These are phyloP conservation scores for Nomada ferruginata DNA, from an alignment of 2,888 invertebrate genomes.

Conservation along the genomic window DNA sequence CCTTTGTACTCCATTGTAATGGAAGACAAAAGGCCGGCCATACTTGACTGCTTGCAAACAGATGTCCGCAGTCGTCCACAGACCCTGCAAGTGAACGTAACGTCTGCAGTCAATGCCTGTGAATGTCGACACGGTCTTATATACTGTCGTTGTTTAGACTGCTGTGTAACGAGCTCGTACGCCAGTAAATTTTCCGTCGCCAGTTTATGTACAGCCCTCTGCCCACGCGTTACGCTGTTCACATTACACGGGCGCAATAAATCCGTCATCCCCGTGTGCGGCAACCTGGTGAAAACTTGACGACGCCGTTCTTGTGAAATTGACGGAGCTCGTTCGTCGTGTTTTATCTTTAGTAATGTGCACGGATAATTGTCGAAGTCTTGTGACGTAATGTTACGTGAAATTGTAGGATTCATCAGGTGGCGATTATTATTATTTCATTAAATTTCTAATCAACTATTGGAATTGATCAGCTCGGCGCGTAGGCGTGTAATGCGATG, in stretches of 20 bases:
- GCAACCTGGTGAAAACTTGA: too few relatives aligned
- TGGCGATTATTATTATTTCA: background rate
- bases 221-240: background rate
- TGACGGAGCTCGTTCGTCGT: too few relatives aligned
- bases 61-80: too few relatives aligned
- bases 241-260: background rate
- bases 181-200: slow-evolving; percentile 3
- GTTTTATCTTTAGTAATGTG: too few relatives aligned
- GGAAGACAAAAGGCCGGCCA: too few relatives aligned
- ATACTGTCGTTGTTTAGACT: background rate
- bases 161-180: slow-evolving; percentile 13
- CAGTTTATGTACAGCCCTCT: background rate
- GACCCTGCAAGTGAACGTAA: too few relatives aligned
- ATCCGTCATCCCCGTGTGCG: background rate
- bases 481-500: slow-evolving; percentile 19
- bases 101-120: too few relatives aligned
- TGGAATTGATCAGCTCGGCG: background rate
- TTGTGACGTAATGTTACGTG: too few relatives aligned
- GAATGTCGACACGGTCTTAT: too few relatives aligned
- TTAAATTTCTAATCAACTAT: slow-evolving; percentile 5
- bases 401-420: background rate
- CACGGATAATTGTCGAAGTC: too few relatives aligned
- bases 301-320: background rate
- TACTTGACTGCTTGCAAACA: too few relatives aligned
- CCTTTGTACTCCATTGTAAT: too few relatives aligned